A percentile compares a stretch with the other conserved stretches of the same genome.
These are phyloP conservation scores for Urocolius indicus DNA, from an alignment of 2,113 vertebrate species.

Conservation along the genomic window DNA sequence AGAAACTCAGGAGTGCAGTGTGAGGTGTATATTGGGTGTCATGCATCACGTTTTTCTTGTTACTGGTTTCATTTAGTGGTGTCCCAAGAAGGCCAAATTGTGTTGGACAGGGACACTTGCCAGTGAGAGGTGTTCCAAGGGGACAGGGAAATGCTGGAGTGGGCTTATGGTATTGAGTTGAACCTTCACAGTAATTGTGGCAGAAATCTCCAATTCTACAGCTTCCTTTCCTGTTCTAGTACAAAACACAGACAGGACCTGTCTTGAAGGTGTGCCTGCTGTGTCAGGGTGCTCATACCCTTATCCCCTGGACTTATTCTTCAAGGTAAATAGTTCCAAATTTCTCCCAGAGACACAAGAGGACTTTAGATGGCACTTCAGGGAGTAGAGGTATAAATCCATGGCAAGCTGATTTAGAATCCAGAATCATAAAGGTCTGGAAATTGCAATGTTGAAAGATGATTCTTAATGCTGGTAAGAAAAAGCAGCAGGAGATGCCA, in stretches of 20 bases:
- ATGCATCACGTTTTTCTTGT: rapidly evolving
- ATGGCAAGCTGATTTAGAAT: neutral
- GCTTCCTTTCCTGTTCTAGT: neutral
- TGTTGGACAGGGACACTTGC: neutral
- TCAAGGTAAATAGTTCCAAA: neutral
- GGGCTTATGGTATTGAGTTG: neutral
- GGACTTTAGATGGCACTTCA: neutral
- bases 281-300: neutral
- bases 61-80: neutral
- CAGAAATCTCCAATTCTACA: neutral
- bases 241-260: neutral
- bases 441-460: neutral
- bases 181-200: neutral
- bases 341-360: neutral
- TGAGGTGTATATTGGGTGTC: neutral
- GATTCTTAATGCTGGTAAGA: neutral
- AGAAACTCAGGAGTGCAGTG: rapidly evolving
- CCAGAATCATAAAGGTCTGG: neutral
- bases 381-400: neutral
- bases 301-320: neutral
- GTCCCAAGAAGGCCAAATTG: neutral
- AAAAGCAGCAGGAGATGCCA: neutral
- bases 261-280: neutral
- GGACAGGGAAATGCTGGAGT: neutral
- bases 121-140: neutral